Evolutionary conservation across 2,797 vertebrate genomes (phyloP), one percentile per base, ranked within the genome.

Genomic region (Sebastes minor): DNA sequence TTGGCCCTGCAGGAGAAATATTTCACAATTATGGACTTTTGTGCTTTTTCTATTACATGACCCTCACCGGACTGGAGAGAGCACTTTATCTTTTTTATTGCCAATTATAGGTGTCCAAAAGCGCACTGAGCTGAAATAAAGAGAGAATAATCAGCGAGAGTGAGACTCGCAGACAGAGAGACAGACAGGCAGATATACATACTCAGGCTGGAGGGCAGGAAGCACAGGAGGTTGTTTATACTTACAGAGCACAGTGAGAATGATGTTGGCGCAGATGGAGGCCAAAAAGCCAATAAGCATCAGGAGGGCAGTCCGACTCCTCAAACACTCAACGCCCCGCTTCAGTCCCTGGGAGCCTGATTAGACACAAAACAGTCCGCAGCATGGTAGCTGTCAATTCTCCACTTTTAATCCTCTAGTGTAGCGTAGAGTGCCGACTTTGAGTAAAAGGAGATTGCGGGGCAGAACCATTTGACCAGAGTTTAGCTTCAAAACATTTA

Each of bases 11-110:
- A 91, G 91, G 89, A 85, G 80, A 84, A 79, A 94, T 92, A 94
- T 94, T 92, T 94, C 92, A 94, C 93, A 93, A 93, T 93, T 88
- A 92, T 92, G 86, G 91, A 92, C 92, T 91, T 93, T 91, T 91
- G 86, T 88, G 89, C 78, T 82, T 88, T 93, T 91, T 88, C 82
- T 86, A 89, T 90, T 91, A 86, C 88, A 92, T 89, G 85, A 92
- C 89, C 91, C 88, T 90, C 91, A 80, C 85, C 77, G 91, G 90
- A 91, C 88, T 80, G 61, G 65, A 81, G 79, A 89, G 81, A 85
- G 85, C 53, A 10, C 87, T 93, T 89, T 84, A 86, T 93, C 92
- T 92, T 93, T 93, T 93, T 89, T 92, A 92, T 93, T 91, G 90
- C 87, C 92, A 94, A 93, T 94, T 94, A 92, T 76, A 90, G 78